Evolutionary conservation across 2,113 vertebrate species (phyloP).

Genomic region (Etia nguti): DNA sequence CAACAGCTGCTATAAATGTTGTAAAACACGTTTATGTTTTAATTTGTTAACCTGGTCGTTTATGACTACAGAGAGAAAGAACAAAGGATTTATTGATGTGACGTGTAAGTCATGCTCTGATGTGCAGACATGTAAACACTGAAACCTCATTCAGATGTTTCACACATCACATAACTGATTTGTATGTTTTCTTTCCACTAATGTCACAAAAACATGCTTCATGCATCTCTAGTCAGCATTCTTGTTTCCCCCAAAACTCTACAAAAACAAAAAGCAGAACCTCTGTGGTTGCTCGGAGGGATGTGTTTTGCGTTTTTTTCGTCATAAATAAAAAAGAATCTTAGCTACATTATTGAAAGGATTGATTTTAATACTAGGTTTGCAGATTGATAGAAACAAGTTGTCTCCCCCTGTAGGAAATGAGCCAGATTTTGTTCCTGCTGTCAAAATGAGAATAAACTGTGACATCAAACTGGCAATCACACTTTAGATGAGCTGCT

Average conservation of each 20-base stretch:
- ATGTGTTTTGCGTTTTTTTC: background rate
- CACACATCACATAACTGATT: too few relatives aligned
- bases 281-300: background rate
- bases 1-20: too few relatives aligned
- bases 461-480: background rate
- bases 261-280: background rate
- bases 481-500: background rate
- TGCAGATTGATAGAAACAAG: background rate
- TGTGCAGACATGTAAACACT: accelerated
- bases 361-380: background rate
- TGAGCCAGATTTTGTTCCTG: too few relatives aligned
- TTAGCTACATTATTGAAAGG: background rate
- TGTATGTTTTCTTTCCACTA: too few relatives aligned
- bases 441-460: background rate
- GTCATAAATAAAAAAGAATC: background rate
- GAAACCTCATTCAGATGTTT: too few relatives aligned
- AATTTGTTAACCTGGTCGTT: too few relatives aligned
- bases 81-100: too few relatives aligned
- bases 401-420: background rate
- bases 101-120: too few relatives aligned
- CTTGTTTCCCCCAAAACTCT: accelerated
- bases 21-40: too few relatives aligned
- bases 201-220: too few relatives aligned
- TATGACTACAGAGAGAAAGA: too few relatives aligned
- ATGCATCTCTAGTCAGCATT: background rate